These are phyloP conservation scores for Xylota sylvarum DNA, from an alignment of 2,888 invertebrate genomes.

Conservation along the genomic window DNA sequence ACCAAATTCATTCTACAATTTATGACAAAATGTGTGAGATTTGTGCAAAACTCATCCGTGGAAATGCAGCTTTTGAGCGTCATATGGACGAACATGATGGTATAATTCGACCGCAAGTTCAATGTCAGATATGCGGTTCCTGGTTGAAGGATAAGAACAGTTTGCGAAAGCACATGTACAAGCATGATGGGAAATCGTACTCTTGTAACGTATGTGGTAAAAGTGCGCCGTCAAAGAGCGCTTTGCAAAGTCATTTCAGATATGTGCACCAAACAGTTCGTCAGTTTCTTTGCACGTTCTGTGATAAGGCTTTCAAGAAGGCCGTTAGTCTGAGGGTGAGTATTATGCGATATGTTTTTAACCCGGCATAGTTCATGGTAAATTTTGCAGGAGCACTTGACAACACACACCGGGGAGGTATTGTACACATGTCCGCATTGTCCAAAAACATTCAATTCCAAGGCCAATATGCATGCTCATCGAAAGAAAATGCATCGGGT, in stretches of 20 bases:
- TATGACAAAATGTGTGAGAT: slow-evolving; percentile 78
- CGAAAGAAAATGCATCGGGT: slow-evolving; percentile 80
- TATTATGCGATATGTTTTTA: neutral
- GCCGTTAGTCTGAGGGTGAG: slow-evolving; percentile 66
- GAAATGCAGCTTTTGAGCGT: slow-evolving; percentile 77
- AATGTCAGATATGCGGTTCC: slow-evolving; percentile 78
- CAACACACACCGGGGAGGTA: slow-evolving; percentile 80
- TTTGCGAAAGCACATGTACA: slow-evolving; percentile 77
- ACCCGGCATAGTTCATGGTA: neutral
- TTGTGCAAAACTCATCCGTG: slow-evolving; percentile 78
- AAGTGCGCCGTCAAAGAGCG: slow-evolving; percentile 77
- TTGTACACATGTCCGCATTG: slow-evolving; percentile 80
- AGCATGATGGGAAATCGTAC: slow-evolving; percentile 75
- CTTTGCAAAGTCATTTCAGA: slow-evolving; percentile 80
- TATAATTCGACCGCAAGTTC: slow-evolving; percentile 77
- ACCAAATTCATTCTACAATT: slow-evolving; percentile 74
- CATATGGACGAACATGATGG: slow-evolving; percentile 78
- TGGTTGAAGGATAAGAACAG: slow-evolving; percentile 78
- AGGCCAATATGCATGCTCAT: slow-evolving; percentile 81
- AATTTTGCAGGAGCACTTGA: slow-evolving; percentile 79
- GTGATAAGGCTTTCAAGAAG: slow-evolving; percentile 81
- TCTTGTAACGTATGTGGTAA: slow-evolving; percentile 78
- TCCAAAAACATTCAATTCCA: slow-evolving; percentile 80
- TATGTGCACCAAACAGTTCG: slow-evolving; percentile 80
- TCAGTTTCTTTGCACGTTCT: slow-evolving; percentile 79